Percentiles rank a stretch among this genome's conserved stretches.
These are phyloP conservation scores for Spheniscus mendiculus DNA, from an alignment of 2,113 vertebrate species.

Conservation along the genomic window DNA sequence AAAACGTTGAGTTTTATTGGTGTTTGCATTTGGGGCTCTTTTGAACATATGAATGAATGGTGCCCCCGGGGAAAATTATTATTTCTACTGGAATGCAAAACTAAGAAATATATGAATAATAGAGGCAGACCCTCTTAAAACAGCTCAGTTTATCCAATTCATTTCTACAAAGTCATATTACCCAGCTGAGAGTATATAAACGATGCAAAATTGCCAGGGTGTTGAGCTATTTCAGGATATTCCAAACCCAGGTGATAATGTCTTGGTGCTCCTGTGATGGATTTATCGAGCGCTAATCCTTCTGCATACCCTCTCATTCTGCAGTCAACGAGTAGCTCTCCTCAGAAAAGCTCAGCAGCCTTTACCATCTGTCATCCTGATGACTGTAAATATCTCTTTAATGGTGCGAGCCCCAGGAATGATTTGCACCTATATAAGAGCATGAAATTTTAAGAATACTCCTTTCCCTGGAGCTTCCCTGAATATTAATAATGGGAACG, in stretches of 20 bases:
- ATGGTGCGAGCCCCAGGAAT: not conserved
- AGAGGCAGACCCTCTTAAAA: not conserved
- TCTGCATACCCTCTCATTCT: not conserved
- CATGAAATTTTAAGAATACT: not conserved
- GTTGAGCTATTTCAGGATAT: slow-evolving; percentile 5
- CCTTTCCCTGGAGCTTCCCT: not conserved
- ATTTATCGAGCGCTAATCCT: slow-evolving; percentile 15
- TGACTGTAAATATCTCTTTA: not conserved
- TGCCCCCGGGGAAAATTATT: not conserved
- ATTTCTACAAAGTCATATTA: slow-evolving; percentile 17
- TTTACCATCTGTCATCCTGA: not conserved
- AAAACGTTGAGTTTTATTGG: not conserved
- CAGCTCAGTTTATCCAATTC: not conserved
- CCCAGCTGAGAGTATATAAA: not conserved
- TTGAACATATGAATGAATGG: not conserved
- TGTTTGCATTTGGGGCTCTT: not conserved
- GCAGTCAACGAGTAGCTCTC: not conserved
- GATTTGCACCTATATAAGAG: not conserved
- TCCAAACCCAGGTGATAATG: not conserved
- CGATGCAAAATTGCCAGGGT: not conserved
- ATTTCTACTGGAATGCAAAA: not conserved
- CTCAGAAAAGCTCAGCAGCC: not conserved
- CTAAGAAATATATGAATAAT: not conserved
- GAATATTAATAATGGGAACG: not conserved
- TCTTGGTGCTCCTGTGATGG: not conserved